Base-by-base conservation (phyloP, 2,113 vertebrate genomes). In the Psilopogon haemacephalus region DNA sequence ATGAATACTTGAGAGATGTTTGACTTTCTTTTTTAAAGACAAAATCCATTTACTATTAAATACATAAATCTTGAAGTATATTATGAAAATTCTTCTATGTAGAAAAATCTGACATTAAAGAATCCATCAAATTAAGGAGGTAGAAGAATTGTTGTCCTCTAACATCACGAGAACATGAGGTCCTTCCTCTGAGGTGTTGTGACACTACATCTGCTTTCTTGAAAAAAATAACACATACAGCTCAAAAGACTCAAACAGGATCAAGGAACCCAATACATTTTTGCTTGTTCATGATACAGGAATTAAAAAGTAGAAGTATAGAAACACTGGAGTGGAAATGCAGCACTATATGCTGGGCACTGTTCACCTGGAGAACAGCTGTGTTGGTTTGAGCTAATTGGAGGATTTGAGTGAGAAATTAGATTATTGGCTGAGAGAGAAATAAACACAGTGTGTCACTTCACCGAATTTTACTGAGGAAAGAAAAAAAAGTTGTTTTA, bases 341-440 rank as follows among this genome's bases (percentile, higher is more conserved):
- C 13, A 42, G 5, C 0, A 0, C 5, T 38, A 8, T 27, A 24
- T 37, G 4, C 11, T 48, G 59, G n/a, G 12, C 9, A 44, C 35
- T 70, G 37, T 2, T 10, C 12, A 16, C 4, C 30, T 65, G 44
- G 24, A 60, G 75, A 86, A 20, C 30, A 62, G 8, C 19, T 63
- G 40, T 81, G 32, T 14, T n/a, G n/a, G n/a, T n/a, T n/a, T n/a
- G n/a, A n/a, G n/a, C n/a, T n/a, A n/a, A n/a, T n/a, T n/a, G n/a
- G n/a, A n/a, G n/a, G n/a, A n/a, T n/a, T n/a, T n/a, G n/a, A n/a
- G n/a, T n/a, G n/a, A n/a, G n/a, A n/a, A n/a, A n/a, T n/a, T n/a
- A n/a, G n/a, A n/a, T n/a, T n/a, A n/a, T n/a, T n/a, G n/a, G n/a
- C n/a, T n/a, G n/a, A n/a, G n/a, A n/a, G n/a, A n/a, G n/a, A n/a